Conservation (phyloP, 1,140 invertebrate genomes). For the Philaenus spumarius region DNA sequence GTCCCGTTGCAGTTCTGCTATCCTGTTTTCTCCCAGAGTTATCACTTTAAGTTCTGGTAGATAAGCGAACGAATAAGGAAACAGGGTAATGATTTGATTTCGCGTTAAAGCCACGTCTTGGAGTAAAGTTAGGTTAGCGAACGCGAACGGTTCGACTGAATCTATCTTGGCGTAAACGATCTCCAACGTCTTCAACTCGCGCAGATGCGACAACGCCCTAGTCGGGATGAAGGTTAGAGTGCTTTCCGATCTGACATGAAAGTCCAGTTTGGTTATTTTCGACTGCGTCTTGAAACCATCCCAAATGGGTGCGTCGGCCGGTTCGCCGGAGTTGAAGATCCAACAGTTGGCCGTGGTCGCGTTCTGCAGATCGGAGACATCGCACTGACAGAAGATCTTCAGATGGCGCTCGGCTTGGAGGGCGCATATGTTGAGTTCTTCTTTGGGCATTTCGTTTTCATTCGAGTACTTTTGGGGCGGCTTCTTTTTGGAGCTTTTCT, state of each 20-base stretch:
- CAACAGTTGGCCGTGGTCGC: conserved; percentile 49
- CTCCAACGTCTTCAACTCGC: conserved; percentile 53
- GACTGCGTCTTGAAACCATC: conserved; percentile 57
- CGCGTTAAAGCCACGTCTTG: conserved; percentile 55
- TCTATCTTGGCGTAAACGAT: conserved; percentile 64
- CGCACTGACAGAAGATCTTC: conserved; percentile 44
- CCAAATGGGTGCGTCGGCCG: conserved; percentile 58
- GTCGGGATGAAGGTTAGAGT: conserved; percentile 60
- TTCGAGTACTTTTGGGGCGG: no score
- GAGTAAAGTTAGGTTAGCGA: conserved; percentile 59
- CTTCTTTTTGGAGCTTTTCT: no score
- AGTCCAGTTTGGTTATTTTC: conserved; percentile 56
- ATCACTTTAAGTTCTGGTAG: conserved; percentile 55
- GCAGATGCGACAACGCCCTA: conserved; percentile 54
- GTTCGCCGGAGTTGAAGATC: conserved; percentile 55
- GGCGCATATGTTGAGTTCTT: conserved; percentile 41
- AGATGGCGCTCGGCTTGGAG: conserved; percentile 33
- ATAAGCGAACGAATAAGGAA: conserved; percentile 58
- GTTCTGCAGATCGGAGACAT: conserved; percentile 33
- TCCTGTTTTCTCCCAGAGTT: conserved; percentile 61
- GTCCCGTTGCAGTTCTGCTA: conserved; percentile 59
- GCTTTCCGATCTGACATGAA: conserved; percentile 57
- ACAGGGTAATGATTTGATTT: conserved; percentile 57
- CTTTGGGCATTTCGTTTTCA: neutral
- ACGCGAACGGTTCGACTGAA: conserved; percentile 56